These are phyloP conservation scores for Bolborhynchus lineola DNA, from an alignment of 2,113 vertebrate species.

Conservation along the genomic window DNA sequence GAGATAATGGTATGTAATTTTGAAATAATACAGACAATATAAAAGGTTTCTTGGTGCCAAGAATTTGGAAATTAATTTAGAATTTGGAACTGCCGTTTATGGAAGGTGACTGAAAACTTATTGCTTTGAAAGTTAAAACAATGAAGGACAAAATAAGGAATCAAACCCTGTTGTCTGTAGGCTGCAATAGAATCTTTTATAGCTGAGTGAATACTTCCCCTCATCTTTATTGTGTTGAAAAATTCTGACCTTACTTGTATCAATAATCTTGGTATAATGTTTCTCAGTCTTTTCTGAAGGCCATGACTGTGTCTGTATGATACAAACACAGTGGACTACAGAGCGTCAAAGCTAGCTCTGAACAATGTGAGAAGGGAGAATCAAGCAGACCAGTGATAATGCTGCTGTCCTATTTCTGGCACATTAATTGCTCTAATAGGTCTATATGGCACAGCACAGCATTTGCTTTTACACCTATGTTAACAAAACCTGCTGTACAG, in stretches of 20 bases:
- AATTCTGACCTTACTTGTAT: not conserved
- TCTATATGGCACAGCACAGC: not conserved
- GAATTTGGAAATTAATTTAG: not conserved
- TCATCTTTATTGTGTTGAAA: not conserved
- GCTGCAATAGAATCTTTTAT: not conserved
- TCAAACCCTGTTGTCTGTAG: not conserved
- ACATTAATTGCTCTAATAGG: not conserved
- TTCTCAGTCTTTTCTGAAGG: not conserved
- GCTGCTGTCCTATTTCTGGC: slow-evolving; percentile 7
- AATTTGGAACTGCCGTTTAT: not conserved
- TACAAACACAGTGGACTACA: not conserved
- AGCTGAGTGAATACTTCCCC: not conserved
- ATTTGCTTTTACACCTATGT: not conserved
- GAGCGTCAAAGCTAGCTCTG: not conserved
- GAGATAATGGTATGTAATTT: not conserved
- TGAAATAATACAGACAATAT: not conserved
- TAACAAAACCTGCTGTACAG: not conserved
- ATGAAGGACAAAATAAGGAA: not conserved
- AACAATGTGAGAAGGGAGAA: not conserved
- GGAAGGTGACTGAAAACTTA: not conserved
- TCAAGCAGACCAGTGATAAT: not conserved
- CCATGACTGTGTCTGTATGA: not conserved
- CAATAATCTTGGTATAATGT: not conserved
- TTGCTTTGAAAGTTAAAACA: not conserved
- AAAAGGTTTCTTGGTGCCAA: not conserved